Percentiles rank a stretch among this genome's conserved stretches.
Evolutionary conservation across 2,888 invertebrate genomes (phyloP).

Genomic region (Drosophila anomelani): DNA sequence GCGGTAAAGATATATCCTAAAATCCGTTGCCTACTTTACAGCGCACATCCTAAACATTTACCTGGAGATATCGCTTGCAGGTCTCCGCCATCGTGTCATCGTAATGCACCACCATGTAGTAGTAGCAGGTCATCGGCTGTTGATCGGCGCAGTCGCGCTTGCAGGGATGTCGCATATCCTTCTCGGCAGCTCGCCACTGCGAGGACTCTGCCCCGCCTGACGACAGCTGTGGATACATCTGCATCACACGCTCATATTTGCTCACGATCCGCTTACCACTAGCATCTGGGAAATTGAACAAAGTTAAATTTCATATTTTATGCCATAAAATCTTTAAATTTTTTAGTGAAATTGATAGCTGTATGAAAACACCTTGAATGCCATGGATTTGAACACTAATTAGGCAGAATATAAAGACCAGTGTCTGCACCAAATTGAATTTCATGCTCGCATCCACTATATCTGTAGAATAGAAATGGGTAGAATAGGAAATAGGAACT

Average conservation of each 20-base stretch:
- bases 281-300: conserved; percentile 45
- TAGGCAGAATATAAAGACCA: conserved; percentile 54
- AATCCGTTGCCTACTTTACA: not conserved
- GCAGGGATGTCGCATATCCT: conserved; percentile 77
- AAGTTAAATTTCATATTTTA: too few relatives aligned
- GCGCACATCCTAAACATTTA: not conserved
- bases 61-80: conserved; percentile 74
- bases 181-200: conserved; percentile 70
- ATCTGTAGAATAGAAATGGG: not conserved
- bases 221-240: conserved; percentile 70
- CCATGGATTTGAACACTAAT: conserved; percentile 68
- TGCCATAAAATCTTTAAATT: not conserved
- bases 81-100: conserved; percentile 81
- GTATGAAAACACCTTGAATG: conserved; percentile 59
- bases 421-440: conserved; percentile 43
- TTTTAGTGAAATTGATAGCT: not conserved
- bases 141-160: conserved; percentile 72
- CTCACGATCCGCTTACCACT: conserved; percentile 65
- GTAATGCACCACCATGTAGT: conserved; percentile 80
- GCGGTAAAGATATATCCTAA: rapidly evolving
- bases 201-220: conserved; percentile 58
- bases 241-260: conserved; percentile 70
- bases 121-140: conserved; percentile 81
- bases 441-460: conserved; percentile 46
- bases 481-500: not conserved